Conservation (phyloP, 1,140 invertebrate genomes). For the Drosophila tristis region DNA sequence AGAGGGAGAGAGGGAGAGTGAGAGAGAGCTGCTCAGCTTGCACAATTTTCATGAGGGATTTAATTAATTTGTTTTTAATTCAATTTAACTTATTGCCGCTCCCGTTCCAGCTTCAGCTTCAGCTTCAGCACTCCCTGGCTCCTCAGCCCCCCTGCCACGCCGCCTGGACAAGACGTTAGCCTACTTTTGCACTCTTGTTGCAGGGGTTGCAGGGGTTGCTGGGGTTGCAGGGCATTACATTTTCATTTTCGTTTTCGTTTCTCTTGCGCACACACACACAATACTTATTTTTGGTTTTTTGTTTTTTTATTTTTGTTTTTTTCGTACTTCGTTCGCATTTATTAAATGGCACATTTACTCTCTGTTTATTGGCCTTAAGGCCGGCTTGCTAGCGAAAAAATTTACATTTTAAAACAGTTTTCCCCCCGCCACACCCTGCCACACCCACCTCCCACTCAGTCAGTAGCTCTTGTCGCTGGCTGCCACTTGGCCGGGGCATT, state of each 20-base stretch:
- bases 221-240: slow-evolving; percentile 7
- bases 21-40: slow-evolving; percentile 8
- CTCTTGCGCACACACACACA: too few species aligned
- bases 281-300: slow-evolving; percentile 15
- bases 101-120: not conserved
- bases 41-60: slow-evolving; percentile 66
- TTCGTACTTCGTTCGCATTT: slow-evolving; percentile 43
- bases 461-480: slow-evolving; percentile 9
- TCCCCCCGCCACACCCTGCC: slow-evolving; percentile 4
- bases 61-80: slow-evolving; percentile 83
- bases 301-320: slow-evolving; percentile 5
- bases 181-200: slow-evolving; percentile 14
- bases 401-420: slow-evolving; percentile 83
- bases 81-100: slow-evolving; percentile 71
- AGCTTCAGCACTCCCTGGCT: too few species aligned
- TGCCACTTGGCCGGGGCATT: slow-evolving; percentile 47
- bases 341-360: slow-evolving; percentile 80
- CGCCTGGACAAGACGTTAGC: slow-evolving; percentile 22
- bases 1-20: too few species aligned
- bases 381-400: slow-evolving; percentile 70
- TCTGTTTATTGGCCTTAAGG: slow-evolving; percentile 82
- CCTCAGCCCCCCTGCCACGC: not conserved
- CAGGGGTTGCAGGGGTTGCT: not conserved
- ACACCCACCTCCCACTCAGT: slow-evolving; percentile 14
- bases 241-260: slow-evolving; percentile 5